Conservation (phyloP, 1,140 invertebrate species). For the Sitophilus oryzae region DNA sequence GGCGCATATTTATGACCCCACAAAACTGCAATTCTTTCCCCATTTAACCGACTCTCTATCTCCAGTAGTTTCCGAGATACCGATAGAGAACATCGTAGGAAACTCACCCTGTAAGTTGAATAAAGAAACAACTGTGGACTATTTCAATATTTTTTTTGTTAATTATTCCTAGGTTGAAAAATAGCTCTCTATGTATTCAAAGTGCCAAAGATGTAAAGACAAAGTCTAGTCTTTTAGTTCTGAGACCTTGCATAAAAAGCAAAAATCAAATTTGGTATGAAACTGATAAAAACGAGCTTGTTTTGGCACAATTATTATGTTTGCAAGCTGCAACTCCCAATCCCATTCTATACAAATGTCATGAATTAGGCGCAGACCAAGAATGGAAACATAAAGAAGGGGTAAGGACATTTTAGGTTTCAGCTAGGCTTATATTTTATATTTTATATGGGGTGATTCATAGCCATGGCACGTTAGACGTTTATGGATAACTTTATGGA, state of each 20-base stretch:
- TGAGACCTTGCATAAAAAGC: conserved; percentile 60
- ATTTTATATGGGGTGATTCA: too few relatives aligned
- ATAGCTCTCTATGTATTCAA: conserved; percentile 69
- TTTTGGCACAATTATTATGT: conserved; percentile 78
- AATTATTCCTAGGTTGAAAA: conserved; percentile 46
- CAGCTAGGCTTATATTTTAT: not conserved
- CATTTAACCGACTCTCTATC: too few relatives aligned
- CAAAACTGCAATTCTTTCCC: too few relatives aligned
- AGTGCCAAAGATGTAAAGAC: conserved; percentile 73
- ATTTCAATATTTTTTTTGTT: not conserved
- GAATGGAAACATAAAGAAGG: conserved; percentile 75
- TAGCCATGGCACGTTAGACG: too few relatives aligned
- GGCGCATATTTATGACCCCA: too few relatives aligned
- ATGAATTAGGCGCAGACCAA: conserved; percentile 83
- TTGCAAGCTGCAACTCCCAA: conserved; percentile 64
- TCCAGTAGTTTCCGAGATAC: too few relatives aligned
- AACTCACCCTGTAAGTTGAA: too few relatives aligned
- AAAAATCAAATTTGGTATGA: conserved; percentile 82
- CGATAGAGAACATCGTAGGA: too few relatives aligned
- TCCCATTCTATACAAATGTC: conserved; percentile 80
- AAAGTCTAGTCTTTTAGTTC: conserved; percentile 65
- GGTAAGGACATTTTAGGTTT: conserved; percentile 46
- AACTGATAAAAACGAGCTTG: conserved; percentile 78
- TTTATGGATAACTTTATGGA: conserved; percentile 11
- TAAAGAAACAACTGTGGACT: too few relatives aligned